These are phyloP conservation scores for Hypocryptadius cinnamomeus DNA, from an alignment of 2,113 vertebrate species.

Conservation along the genomic window DNA sequence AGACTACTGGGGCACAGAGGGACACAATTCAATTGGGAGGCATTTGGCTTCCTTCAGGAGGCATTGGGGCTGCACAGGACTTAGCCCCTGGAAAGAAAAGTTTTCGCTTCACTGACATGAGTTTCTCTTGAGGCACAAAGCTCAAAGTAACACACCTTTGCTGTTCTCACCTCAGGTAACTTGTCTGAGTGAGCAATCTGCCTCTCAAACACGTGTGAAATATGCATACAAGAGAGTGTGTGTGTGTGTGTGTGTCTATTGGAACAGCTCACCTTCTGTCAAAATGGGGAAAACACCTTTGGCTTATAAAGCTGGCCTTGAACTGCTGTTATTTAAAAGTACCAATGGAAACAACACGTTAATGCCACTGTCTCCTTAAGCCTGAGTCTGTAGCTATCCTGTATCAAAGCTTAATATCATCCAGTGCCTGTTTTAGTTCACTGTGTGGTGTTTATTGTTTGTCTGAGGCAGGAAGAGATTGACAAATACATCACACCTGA, in stretches of 20 bases:
- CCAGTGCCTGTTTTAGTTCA: background rate
- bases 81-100: background rate
- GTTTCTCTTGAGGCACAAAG: background rate
- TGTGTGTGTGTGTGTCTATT: background rate
- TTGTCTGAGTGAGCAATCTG: background rate
- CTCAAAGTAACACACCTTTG: background rate
- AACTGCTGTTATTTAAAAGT: background rate
- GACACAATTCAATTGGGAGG: background rate
- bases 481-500: background rate
- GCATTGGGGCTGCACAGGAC: background rate
- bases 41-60: background rate
- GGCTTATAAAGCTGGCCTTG: background rate
- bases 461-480: background rate
- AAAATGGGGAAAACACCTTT: background rate
- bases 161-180: background rate
- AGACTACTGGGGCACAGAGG: background rate
- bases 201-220: background rate
- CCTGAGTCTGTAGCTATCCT: background rate
- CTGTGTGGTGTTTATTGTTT: background rate
- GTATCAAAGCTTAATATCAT: background rate
- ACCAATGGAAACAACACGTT: rapidly evolving
- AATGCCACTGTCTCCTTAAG: background rate
- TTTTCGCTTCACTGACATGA: background rate
- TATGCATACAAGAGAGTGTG: background rate
- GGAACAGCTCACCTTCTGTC: background rate